These are phyloP conservation scores for Mus spicilegus DNA, from an alignment of 2,113 vertebrate species.

Conservation along the genomic window DNA sequence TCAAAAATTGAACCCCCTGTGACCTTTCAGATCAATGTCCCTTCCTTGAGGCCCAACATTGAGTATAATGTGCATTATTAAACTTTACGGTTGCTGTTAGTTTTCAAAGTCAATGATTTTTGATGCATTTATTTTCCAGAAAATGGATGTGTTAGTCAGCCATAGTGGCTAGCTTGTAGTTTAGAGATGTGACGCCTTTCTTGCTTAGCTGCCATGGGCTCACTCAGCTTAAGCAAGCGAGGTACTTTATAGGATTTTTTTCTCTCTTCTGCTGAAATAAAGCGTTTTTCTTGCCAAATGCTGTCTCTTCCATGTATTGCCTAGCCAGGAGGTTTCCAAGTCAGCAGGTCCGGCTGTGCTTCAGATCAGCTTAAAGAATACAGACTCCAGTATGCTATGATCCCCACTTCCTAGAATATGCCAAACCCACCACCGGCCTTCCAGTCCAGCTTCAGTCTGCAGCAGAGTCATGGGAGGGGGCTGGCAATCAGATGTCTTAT, in stretches of 20 bases:
- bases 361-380: not conserved
- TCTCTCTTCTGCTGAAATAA: not conserved
- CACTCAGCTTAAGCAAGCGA: not conserved
- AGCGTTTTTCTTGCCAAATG: not conserved
- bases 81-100: not conserved
- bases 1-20: not conserved
- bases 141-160: conserved; percentile 8
- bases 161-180: not conserved
- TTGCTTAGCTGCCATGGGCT: not conserved
- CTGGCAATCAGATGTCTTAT: not conserved
- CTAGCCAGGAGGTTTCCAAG: not conserved
- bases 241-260: not conserved
- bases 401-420: not conserved
- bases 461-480: not conserved
- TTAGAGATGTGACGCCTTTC: not conserved
- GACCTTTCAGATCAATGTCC: not conserved
- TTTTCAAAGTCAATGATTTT: conserved; percentile 14
- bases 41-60: not conserved
- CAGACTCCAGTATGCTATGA: not conserved
- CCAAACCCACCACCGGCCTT: not conserved
- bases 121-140: not conserved
- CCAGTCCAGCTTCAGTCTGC: not conserved
- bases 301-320: not conserved
- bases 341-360: not conserved
- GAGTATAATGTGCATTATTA: too few species aligned